Conservation (phyloP, 2,113 vertebrate species). For the Trichechus manatus region DNA sequence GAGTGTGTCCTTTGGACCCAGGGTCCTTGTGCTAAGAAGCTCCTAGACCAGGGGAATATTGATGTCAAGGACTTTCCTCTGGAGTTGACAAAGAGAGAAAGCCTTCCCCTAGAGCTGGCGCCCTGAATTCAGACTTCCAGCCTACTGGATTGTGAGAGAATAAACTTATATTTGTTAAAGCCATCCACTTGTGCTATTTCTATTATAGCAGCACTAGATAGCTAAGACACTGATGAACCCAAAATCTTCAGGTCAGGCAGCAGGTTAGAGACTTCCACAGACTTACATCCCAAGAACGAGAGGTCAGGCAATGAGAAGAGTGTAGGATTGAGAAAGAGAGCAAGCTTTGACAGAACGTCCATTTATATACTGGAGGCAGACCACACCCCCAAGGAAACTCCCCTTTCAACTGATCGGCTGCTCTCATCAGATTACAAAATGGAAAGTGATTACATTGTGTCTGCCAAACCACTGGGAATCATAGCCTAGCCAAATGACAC, state of each 20-base stretch:
- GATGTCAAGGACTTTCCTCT: too few species aligned
- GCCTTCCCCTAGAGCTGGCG: too few species aligned
- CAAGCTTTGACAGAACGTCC: neutral
- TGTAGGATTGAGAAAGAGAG: neutral
- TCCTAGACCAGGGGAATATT: too few species aligned
- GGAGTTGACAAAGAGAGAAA: too few species aligned
- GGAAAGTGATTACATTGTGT: neutral
- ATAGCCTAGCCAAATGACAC: neutral
- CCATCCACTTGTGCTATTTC: too few species aligned
- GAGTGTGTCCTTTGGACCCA: too few species aligned
- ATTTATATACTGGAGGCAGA: neutral
- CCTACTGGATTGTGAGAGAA: too few species aligned
- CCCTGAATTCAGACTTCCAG: too few species aligned
- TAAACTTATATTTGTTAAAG: too few species aligned
- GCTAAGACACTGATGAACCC: neutral
- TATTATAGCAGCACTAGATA: too few species aligned
- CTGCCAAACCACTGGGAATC: neutral
- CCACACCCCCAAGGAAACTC: neutral
- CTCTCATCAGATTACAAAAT: neutral
- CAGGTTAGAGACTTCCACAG: neutral
- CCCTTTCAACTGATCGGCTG: neutral
- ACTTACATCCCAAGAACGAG: neutral
- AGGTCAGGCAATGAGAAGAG: neutral
- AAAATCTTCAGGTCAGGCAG: neutral
- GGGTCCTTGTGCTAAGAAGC: too few species aligned